phyloP scores from a whole-genome alignment of 2,113 vertebrate genomes.

The Onychostoma macrolepis region DNA sequence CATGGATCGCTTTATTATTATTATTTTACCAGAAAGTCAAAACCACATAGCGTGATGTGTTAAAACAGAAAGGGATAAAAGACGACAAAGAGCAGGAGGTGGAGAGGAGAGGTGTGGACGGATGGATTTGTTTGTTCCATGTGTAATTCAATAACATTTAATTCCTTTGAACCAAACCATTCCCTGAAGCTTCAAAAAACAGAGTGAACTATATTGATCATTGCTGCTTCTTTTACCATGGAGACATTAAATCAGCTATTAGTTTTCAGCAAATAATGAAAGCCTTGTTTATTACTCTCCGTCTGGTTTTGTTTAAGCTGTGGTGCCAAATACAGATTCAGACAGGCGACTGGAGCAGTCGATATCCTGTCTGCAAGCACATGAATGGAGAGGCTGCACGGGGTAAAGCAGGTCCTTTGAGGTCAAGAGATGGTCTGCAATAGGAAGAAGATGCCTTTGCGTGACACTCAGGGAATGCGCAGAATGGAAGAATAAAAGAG shows the following conservation, averaged over 20 bases:
- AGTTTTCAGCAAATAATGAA: background rate
- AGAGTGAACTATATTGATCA: background rate
- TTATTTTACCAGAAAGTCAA: too few species aligned
- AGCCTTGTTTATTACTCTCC: constrained; percentile 9
- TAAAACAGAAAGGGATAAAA: too few species aligned
- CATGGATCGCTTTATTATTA: background rate
- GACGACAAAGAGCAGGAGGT: too few species aligned
- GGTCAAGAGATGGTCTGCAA: background rate
- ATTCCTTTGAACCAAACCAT: background rate
- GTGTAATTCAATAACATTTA: too few species aligned
- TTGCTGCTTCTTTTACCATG: background rate
- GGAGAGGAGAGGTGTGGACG: too few species aligned
- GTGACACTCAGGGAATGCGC: constrained; percentile 1
- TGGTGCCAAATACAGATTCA: constrained; percentile 9
- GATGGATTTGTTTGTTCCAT: too few species aligned
- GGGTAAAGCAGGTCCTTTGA: background rate
- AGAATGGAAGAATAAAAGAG: constrained; percentile 2
- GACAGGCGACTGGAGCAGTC: constrained; percentile 16
- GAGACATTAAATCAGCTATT: background rate
- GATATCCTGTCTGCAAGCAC: background rate
- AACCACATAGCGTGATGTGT: too few species aligned
- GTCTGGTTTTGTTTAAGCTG: background rate
- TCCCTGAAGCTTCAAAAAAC: background rate
- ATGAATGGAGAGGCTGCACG: constrained; percentile 4
- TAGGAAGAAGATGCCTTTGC: background rate